Evolutionary conservation across 2,888 invertebrate genomes (phyloP).

Genomic region (Strigamia crassipes): DNA sequence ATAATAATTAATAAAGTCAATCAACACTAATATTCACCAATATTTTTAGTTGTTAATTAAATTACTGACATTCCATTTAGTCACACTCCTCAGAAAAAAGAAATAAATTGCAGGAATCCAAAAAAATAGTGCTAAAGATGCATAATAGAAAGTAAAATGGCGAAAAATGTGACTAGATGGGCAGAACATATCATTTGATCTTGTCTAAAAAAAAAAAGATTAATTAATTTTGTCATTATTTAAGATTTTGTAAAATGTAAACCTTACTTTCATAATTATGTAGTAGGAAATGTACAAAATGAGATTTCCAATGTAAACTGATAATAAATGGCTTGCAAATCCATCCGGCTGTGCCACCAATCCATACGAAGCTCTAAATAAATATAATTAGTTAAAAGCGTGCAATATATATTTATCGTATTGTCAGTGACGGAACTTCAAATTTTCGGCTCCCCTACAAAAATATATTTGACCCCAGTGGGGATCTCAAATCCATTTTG

Average conservation of each 20-base stretch:
- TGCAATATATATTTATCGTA: neutral
- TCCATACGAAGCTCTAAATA: constrained; percentile 66
- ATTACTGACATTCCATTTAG: neutral
- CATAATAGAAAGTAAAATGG: constrained; percentile 67
- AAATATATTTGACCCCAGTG: too few species aligned
- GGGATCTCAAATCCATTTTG: too few species aligned
- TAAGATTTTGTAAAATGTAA: too few species aligned
- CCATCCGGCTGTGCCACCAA: constrained; percentile 66
- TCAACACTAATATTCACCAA: neutral
- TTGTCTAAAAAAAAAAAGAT: constrained; percentile 61
- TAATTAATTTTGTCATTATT: too few species aligned
- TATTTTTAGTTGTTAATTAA: constrained; percentile 35
- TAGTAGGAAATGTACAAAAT: constrained; percentile 80
- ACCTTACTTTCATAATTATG: constrained; percentile 76
- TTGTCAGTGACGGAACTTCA: too few species aligned
- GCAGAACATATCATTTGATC: constrained; percentile 57
- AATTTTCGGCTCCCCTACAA: too few species aligned
- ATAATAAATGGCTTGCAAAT: constrained; percentile 63
- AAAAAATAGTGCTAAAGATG: constrained; percentile 67
- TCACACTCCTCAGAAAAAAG: constrained; percentile 60
- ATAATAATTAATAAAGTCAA: constrained; percentile 51
- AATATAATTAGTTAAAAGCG: too few species aligned
- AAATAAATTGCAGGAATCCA: constrained; percentile 74
- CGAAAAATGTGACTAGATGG: neutral
- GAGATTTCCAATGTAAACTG: constrained; percentile 80